Conservation (phyloP, 2,888 invertebrate species). For the Agriopis aurantiaria region DNA sequence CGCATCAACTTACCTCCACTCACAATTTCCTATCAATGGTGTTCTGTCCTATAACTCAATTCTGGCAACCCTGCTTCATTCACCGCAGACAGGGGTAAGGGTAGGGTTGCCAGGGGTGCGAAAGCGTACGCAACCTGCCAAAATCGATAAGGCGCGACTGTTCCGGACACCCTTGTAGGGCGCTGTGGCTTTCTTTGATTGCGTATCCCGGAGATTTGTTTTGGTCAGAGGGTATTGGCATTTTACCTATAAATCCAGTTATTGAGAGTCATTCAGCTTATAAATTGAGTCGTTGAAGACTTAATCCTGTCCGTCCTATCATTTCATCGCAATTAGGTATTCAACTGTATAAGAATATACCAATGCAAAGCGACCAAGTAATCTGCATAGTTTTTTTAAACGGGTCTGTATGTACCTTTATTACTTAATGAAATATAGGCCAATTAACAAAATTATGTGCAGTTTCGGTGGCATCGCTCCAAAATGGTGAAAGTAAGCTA, state of each 20-base stretch:
- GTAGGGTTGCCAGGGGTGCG: constrained; percentile 17
- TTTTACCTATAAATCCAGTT: constrained; percentile 18
- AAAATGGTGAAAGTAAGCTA: too few species aligned
- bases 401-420: too few species aligned
- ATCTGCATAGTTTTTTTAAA: too few species aligned
- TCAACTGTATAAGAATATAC: too few species aligned
- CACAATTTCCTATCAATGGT: constrained; percentile 9
- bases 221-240: constrained; percentile 18
- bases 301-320: neutral
- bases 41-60: constrained; percentile 26
- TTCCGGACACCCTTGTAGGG: neutral
- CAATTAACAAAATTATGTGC: too few species aligned
- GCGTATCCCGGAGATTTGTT: constrained; percentile 17
- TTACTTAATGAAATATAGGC: too few species aligned
- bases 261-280: too few species aligned
- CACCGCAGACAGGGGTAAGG: constrained; percentile 28
- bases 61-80: constrained; percentile 27
- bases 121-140: constrained; percentile 26
- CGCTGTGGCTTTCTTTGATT: constrained; percentile 25
- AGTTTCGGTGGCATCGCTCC: too few species aligned
- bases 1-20: neutral
- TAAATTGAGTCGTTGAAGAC: too few species aligned
- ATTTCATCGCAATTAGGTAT: neutral
- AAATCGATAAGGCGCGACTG: constrained; percentile 35
- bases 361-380: too few species aligned